These are phyloP conservation scores for Stegana nigrithorax DNA, from an alignment of 2,888 invertebrate species.

Conservation along the genomic window DNA sequence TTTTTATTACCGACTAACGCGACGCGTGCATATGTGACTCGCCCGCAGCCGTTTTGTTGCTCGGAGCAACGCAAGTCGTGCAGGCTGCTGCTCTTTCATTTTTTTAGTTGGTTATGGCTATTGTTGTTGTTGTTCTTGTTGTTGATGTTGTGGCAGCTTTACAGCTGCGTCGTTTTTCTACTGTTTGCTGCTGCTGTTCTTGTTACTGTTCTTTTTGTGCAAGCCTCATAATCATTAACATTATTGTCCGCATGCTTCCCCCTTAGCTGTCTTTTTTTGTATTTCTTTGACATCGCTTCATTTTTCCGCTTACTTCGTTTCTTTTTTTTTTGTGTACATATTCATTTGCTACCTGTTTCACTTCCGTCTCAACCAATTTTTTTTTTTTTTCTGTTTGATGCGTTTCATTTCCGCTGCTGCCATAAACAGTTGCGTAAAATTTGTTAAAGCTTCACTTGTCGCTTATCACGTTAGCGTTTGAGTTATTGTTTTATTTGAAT, in stretches of 20 bases:
- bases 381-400: conserved; percentile 1
- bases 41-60: conserved; percentile 44
- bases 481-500: too few species aligned
- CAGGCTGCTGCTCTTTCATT: too few species aligned
- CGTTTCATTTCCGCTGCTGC: conserved; percentile 20
- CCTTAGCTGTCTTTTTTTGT: neutral
- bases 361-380: too few species aligned
- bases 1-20: neutral
- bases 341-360: conserved; percentile 10
- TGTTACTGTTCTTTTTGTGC: conserved; percentile 17
- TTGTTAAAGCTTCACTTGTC: neutral
- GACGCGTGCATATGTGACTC: conserved; percentile 41
- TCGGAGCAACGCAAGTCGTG: too few species aligned
- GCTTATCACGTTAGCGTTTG: too few species aligned
- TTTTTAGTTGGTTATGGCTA: neutral
- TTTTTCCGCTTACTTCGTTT: conserved; percentile 10
- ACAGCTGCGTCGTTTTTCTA: conserved; percentile 25
- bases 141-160: conserved; percentile 33
- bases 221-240: conserved; percentile 51
- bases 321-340: too few species aligned
- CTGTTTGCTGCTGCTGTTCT: conserved; percentile 6
- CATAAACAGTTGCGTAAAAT: conserved; percentile 5
- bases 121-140: neutral
- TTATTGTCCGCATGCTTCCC: conserved; percentile 44
- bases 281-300: neutral